These are phyloP conservation scores for Dermochelys coriacea DNA, from an alignment of 2,797 vertebrate genomes.

Conservation along the genomic window DNA sequence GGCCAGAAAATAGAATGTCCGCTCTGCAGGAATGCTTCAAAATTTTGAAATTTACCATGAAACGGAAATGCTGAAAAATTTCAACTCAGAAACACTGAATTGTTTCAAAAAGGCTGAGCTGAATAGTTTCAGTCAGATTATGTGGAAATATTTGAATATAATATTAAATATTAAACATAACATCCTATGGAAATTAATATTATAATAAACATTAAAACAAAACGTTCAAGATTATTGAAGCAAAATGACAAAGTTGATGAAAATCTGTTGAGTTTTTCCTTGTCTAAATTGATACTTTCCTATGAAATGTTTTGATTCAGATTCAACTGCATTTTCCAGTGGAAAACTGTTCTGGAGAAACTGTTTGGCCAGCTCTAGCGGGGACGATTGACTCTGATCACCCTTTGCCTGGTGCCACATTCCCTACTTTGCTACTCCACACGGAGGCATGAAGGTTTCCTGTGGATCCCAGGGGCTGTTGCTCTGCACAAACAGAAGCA, in stretches of 20 bases:
- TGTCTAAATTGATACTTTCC: background rate
- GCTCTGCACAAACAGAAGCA: no score
- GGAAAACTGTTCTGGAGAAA: background rate
- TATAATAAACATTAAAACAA: background rate
- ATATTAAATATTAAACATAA: no score
- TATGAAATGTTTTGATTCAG: no score
- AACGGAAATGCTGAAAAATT: background rate
- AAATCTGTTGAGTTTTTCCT: background rate
- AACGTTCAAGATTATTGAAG: background rate
- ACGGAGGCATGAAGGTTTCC: background rate
- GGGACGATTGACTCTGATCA: background rate
- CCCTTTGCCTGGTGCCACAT: background rate
- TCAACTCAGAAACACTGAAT: no score
- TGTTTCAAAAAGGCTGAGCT: no score
- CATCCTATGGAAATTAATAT: background rate
- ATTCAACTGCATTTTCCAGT: no score
- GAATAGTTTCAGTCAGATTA: background rate
- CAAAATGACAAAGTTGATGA: background rate
- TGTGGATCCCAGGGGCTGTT: no score
- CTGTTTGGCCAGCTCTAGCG: rapidly evolving
- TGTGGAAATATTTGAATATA: no score
- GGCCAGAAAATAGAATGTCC: no score
- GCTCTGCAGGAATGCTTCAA: no score
- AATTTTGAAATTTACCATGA: background rate
- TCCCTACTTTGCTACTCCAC: background rate